phyloP scores from a whole-genome alignment of 2,113 vertebrate genomes.

The Seriola aureovittata region DNA sequence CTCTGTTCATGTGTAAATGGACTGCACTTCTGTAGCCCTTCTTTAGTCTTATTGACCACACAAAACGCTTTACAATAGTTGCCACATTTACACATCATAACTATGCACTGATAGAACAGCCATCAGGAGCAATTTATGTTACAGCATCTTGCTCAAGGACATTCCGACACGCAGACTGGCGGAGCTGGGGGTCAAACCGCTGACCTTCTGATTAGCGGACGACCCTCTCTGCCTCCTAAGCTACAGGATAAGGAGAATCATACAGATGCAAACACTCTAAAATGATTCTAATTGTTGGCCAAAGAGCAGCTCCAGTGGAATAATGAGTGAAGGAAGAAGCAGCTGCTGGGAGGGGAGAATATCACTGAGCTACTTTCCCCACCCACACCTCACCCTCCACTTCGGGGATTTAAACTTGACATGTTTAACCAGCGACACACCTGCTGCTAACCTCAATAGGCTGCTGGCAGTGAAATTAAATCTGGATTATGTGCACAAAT shows the following conservation, averaged over 20 bases:
- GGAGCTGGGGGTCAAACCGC: no score
- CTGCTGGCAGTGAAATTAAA: neutral
- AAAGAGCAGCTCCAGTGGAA: neutral
- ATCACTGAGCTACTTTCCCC: neutral
- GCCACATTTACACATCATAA: no score
- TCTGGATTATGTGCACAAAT: slow-evolving; percentile 3
- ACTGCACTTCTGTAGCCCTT: no score
- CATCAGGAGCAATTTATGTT: no score
- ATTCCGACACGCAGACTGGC: no score
- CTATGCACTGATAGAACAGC: no score
- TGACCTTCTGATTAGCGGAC: no score
- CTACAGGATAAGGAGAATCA: neutral
- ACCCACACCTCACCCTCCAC: neutral
- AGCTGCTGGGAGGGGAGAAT: neutral
- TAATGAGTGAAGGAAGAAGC: neutral
- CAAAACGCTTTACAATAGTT: no score
- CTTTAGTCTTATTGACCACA: no score
- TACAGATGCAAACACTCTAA: neutral
- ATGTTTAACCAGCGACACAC: neutral
- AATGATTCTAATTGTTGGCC: neutral
- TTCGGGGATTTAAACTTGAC: slow-evolving; percentile 11
- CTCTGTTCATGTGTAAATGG: no score
- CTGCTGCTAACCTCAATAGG: neutral
- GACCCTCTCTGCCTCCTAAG: no score
- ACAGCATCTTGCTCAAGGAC: no score